Base-by-base conservation (phyloP, 2,888 invertebrate species). In the Eumacrocentrus americanus region DNA sequence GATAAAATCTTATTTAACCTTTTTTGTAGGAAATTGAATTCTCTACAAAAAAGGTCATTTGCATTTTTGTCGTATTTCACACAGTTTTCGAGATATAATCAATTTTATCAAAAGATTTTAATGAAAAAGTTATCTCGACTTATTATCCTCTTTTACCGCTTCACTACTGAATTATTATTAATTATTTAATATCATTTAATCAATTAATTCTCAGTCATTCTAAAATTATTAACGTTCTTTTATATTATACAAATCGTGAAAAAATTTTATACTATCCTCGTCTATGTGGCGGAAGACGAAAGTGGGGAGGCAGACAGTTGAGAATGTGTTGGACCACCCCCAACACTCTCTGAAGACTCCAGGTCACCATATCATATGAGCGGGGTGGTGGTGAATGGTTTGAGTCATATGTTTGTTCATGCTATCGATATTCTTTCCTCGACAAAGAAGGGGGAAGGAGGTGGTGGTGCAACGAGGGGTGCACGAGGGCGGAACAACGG, bases 401-500 rank as follows among this genome's bases (percentile, higher is more conserved):
- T 20, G 11, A 9, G 2, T 11, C 9, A 11, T 34, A 16, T 16
- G 23, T 42, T 16, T 52, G 29, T 18, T 46, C 20, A 25, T 37
- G 22, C 23, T 46, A 46, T 46, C 14, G 25, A 46, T 25, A 23
- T 46, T 23, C 12, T 23, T 46, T 46, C 51, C 40, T 35, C 46
- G 40, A 52, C 14, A 22, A 23, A 40, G 53, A 44, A 37, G 47
- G n/a, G 52, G 16, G 16, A 20, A 42, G 48, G 18, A 50, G 48
- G 20, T 46, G 47, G 57, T 46, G 58, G 50, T 52, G 48, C 22
- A 53, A 18, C n/a, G 48, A 44, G 57, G 34, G 52, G 60, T 57
- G 62, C 44, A 62, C 37, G 60, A 58, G 66, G 67, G 62, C 61
- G 54, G 58, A 67, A 67, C 61, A 64, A 67, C 60, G 67, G 65